phyloP scores from a whole-genome alignment of 2,888 invertebrate genomes.

The Torymus tubicola region DNA sequence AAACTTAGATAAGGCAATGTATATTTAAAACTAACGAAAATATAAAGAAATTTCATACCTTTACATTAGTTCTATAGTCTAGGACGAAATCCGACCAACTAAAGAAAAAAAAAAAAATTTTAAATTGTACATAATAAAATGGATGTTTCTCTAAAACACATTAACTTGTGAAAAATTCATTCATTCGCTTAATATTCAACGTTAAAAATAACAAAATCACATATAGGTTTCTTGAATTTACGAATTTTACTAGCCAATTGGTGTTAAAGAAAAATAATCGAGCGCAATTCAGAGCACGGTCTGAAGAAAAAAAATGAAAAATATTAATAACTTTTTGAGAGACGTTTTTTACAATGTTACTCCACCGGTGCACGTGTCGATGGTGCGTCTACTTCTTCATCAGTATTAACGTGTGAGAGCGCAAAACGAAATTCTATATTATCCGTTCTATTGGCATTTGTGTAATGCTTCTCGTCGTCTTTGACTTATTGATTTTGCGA shows the following conservation, averaged over 20 bases:
- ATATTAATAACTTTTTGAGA: slow-evolving; percentile 20
- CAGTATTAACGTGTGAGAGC: slow-evolving; percentile 47
- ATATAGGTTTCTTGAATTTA: slow-evolving; percentile 40
- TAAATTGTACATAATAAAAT: neutral
- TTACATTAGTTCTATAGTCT: neutral
- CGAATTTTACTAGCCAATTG: slow-evolving; percentile 19
- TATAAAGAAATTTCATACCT: too few relatives aligned
- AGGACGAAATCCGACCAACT: neutral
- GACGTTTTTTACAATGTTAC: slow-evolving; percentile 52
- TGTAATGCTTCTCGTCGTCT: slow-evolving; percentile 30
- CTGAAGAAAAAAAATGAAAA: neutral
- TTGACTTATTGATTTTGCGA: slow-evolving; percentile 26
- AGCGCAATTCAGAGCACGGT: slow-evolving; percentile 9
- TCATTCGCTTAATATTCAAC: neutral
- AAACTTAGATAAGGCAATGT: too few relatives aligned
- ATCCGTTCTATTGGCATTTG: slow-evolving; percentile 32
- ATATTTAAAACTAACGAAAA: too few relatives aligned
- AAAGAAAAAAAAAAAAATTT: too few relatives aligned
- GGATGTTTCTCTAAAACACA: neutral
- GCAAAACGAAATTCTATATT: slow-evolving; percentile 34
- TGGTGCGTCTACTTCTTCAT: slow-evolving; percentile 33
- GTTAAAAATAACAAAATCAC: neutral
- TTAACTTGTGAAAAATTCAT: neutral
- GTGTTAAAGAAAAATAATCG: neutral
- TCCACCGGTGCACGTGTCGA: slow-evolving; percentile 16